Percentiles rank a stretch among this genome's conserved stretches.
Conservation (phyloP, 1,140 invertebrate species). For the Diuraphis noxia region DNA sequence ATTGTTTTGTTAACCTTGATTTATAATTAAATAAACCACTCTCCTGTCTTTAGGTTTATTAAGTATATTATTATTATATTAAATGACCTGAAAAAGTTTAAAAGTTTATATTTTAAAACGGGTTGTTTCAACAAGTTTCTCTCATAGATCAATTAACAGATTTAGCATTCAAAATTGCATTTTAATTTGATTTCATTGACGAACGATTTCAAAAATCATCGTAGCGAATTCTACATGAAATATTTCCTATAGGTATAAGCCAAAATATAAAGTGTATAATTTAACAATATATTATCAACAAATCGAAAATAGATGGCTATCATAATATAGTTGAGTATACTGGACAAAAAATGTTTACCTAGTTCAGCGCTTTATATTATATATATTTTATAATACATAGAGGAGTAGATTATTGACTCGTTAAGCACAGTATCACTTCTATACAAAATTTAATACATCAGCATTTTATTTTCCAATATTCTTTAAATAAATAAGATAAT, state of each 20-base stretch:
- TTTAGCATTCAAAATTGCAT: not conserved
- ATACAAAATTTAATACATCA: not conserved
- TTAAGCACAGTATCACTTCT: not conserved
- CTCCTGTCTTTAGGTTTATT: not conserved
- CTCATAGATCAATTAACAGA: not conserved
- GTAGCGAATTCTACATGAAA: not conserved
- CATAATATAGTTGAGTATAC: not conserved
- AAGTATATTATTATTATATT: not conserved
- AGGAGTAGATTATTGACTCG: not conserved
- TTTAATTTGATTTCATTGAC: not conserved
- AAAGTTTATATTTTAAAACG: not conserved
- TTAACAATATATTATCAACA: not conserved
- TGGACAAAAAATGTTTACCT: not conserved
- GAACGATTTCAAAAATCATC: not conserved
- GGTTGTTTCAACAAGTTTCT: not conserved
- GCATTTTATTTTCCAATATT: not conserved
- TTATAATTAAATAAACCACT: not conserved
- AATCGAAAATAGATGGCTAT: not conserved
- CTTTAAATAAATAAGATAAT: not conserved
- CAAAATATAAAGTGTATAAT: not conserved
- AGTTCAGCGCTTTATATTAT: not conserved
- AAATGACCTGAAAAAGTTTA: not conserved
- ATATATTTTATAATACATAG: too few relatives aligned
- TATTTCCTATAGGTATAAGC: not conserved
- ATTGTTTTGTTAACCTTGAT: not conserved